A percentile compares a stretch with the other conserved stretches of the same genome.
phyloP scores from a whole-genome alignment of 2,888 invertebrate genomes.

The Erebia ligea region DNA sequence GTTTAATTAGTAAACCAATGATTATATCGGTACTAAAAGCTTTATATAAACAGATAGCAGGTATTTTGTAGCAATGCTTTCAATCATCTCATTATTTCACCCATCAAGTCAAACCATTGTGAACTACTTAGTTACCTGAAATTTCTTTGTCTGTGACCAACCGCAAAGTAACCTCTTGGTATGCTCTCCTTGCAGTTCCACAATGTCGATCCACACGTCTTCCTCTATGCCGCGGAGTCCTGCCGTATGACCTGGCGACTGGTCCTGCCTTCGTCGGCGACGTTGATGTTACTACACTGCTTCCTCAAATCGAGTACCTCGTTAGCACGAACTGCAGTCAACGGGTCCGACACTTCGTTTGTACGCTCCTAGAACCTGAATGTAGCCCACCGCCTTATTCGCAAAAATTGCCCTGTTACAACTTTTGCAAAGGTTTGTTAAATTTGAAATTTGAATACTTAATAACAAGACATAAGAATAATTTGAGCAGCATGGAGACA shows the following conservation, averaged over 20 bases:
- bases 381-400: slow-evolving; percentile 84
- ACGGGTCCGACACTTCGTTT: slow-evolving; percentile 84
- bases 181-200: slow-evolving; percentile 58
- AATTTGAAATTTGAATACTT: neutral
- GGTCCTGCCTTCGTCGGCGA: slow-evolving; percentile 67
- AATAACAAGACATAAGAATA: too few species aligned
- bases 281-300: slow-evolving; percentile 63
- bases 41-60: neutral
- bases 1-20: too few species aligned
- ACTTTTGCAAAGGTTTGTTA: slow-evolving; percentile 85
- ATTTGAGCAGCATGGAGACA: too few species aligned
- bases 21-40: neutral
- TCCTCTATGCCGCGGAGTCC: slow-evolving; percentile 83
- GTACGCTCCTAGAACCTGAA: slow-evolving; percentile 86
- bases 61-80: neutral
- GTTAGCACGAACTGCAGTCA: slow-evolving; percentile 86
- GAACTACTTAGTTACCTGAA: neutral
- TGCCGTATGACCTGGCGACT: slow-evolving; percentile 87
- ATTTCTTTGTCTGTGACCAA: neutral
- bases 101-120: neutral
- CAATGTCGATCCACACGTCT: slow-evolving; percentile 80
- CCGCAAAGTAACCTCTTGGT: neutral
- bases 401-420: slow-evolving; percentile 85
- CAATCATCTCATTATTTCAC: neutral
- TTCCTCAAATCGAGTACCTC: slow-evolving; percentile 84